phyloP scores from a whole-genome alignment of 2,797 vertebrate species.

The Diceros bicornis region DNA sequence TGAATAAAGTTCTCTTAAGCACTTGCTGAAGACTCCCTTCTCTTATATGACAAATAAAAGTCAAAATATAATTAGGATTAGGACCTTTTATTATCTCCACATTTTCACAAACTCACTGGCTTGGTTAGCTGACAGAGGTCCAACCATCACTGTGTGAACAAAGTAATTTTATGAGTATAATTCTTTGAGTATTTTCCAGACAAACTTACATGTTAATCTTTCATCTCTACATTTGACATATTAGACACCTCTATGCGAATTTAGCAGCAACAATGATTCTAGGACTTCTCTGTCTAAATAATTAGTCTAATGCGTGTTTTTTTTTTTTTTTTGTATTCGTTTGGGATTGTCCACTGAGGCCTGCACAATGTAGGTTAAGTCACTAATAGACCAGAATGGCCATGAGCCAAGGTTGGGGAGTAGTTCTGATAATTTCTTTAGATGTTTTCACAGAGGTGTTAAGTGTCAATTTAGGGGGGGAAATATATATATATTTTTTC shows the following conservation, averaged over 20 bases:
- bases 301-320: too few relatives aligned
- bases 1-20: background rate
- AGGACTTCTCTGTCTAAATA: background rate
- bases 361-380: background rate
- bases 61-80: background rate
- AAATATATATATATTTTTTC: background rate
- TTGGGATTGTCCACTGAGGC: background rate
- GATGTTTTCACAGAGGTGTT: background rate
- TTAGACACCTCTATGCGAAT: background rate
- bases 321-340: background rate
- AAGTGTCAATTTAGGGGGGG: background rate
- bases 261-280: background rate
- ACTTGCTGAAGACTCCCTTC: background rate
- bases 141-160: accelerated
- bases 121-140: background rate
- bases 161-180: background rate
- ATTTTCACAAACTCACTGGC: background rate
- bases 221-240: background rate
- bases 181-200: background rate
- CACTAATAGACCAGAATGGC: background rate
- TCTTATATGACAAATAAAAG: background rate
- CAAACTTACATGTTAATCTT: background rate
- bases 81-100: background rate
- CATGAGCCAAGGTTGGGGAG: background rate
- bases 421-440: background rate